A percentile compares a stretch with the other conserved stretches of the same genome.
These are phyloP conservation scores for Sebastiscus albofasciatus DNA, from an alignment of 2,797 vertebrate species.

Conservation along the genomic window DNA sequence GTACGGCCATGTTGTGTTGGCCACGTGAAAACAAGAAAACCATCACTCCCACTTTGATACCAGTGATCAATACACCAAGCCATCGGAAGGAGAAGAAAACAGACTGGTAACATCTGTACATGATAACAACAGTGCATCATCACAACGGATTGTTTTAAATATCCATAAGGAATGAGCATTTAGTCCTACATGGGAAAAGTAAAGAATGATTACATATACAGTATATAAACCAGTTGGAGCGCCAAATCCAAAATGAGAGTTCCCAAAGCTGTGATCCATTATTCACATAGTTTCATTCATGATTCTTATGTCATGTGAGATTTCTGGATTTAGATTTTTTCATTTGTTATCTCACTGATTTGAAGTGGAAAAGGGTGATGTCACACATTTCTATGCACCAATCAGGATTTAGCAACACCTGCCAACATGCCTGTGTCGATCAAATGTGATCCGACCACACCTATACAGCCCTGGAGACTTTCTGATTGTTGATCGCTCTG, in stretches of 20 bases:
- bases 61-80: neutral
- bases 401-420: neutral
- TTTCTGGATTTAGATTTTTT: neutral
- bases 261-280: no score
- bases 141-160: neutral
- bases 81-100: neutral
- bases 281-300: neutral
- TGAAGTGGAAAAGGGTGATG: neutral
- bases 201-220: neutral
- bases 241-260: no score
- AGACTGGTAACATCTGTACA: neutral
- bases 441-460: neutral
- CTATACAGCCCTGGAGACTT: neutral
- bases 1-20: neutral
- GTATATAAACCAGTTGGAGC: no score
- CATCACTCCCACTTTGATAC: neutral
- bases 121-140: slow-evolving; percentile 1
- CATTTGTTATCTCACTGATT: neutral
- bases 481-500: neutral
- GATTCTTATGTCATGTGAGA: neutral
- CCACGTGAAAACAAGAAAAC: neutral
- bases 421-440: neutral
- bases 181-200: neutral
- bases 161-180: neutral
- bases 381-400: neutral